Base-by-base conservation (phyloP, 2,888 invertebrate genomes). In the Drosophila vallismaia region DNA sequence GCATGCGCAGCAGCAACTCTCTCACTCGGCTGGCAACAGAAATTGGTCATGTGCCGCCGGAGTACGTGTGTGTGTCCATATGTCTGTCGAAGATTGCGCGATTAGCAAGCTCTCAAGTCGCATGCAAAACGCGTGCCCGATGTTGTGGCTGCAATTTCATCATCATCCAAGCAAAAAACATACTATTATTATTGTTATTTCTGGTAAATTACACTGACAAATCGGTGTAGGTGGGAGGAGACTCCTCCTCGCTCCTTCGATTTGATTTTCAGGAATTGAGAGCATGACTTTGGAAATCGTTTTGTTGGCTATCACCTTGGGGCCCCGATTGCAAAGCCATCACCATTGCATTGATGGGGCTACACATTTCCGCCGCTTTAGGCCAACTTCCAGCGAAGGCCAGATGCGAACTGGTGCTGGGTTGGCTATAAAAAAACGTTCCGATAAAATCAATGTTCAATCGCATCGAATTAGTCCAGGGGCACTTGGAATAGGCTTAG, bases 61-160 rank as follows among this genome's bases (percentile, higher is more conserved):
- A 24, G 42, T 45, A 49, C 62, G 52, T 60, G 49, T 60, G 71
- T 52, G 42, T 60, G 48, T 52, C 51, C 52, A 36, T 36, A 36
- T 36, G 59, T 26, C 31, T 48, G 57, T 58, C 33, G 40, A 46
- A 62, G 81, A 86, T 84, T 84, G 74, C 79, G 85, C 82, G 87
- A 82, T 82, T 82, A 82, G 76, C 81, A 68, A 19, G 10, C 38
- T 38, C 12, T 19, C 10, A 7, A 53, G 54, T 57, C 70, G 87
- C 76, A 86, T 82, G 74, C 81, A 86, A 82, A 84, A 84, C 87
- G 87, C 87, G 82, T 85, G 81, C 86, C 83, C 79, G 60, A 74
- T 76, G 82, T 74, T 74, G 64, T 52, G 53, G 63, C 71, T 73
- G 69, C 74, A 81, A 79, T 87, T 82, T 87, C 87, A 79, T 79